These are phyloP conservation scores for Vimba vimba DNA, from an alignment of 2,113 vertebrate species.

Conservation along the genomic window DNA sequence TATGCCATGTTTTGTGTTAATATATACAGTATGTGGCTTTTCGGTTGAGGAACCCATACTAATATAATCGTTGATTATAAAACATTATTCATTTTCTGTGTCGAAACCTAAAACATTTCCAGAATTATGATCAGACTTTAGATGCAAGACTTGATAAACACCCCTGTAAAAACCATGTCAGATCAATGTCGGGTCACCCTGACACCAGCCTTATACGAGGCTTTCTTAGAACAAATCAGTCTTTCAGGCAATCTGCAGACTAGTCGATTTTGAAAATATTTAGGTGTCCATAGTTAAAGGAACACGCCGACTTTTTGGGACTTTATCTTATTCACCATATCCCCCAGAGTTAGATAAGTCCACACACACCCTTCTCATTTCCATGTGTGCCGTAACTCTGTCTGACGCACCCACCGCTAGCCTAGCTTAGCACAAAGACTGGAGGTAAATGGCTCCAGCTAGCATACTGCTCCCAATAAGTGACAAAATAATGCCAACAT, in stretches of 20 bases:
- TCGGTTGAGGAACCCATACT: not conserved
- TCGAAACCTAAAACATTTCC: not conserved
- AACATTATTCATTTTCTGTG: not conserved
- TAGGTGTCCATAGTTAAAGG: not conserved
- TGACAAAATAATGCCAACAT: too few relatives aligned
- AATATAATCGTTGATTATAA: too few relatives aligned
- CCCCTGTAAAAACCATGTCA: not conserved
- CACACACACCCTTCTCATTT: too few relatives aligned
- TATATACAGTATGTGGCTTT: not conserved
- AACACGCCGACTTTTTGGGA: too few relatives aligned
- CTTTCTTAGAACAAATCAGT: not conserved
- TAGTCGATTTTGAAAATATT: not conserved
- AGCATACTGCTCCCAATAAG: too few relatives aligned
- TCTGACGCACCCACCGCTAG: too few relatives aligned
- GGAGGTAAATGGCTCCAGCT: too few relatives aligned
- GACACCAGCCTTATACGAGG: not conserved
- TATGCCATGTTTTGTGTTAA: not conserved
- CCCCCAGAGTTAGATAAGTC: too few relatives aligned
- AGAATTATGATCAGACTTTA: not conserved
- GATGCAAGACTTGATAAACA: not conserved
- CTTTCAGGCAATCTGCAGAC: not conserved
- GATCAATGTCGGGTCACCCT: not conserved
- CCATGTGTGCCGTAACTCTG: too few relatives aligned
- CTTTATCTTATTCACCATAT: too few relatives aligned
- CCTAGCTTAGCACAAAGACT: too few relatives aligned